A percentile compares a stretch with the other conserved stretches of the same genome.
These are phyloP conservation scores for Hyles euphorbiae DNA, from an alignment of 1,140 invertebrate genomes.

Conservation along the genomic window DNA sequence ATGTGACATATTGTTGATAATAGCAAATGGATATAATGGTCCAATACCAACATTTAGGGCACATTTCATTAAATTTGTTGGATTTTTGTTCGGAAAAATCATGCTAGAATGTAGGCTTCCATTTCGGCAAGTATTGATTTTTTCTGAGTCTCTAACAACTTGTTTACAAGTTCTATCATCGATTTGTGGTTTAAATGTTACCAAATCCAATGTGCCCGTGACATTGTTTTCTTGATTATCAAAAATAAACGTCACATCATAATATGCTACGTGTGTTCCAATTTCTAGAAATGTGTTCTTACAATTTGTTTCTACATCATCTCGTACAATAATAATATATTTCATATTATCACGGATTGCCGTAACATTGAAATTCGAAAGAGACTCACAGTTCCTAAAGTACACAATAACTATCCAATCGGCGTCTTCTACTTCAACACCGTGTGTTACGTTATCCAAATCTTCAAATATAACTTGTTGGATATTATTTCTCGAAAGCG, in stretches of 20 bases:
- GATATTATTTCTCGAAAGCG: conserved; percentile 2
- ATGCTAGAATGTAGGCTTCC: conserved; percentile 17
- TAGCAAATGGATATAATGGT: conserved; percentile 39
- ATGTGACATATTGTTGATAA: conserved; percentile 24
- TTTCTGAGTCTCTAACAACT: conserved; percentile 13
- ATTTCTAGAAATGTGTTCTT: conserved; percentile 13
- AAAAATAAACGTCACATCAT: conserved; percentile 31
- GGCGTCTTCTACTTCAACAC: conserved; percentile 11
- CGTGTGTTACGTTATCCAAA: conserved; percentile 9
- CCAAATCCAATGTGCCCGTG: conserved; percentile 15
- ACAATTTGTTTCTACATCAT: conserved; percentile 15
- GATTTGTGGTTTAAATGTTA: conserved; percentile 29
- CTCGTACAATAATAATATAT: conserved; percentile 32
- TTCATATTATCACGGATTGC: conserved; percentile 22
- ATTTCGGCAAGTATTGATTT: conserved; percentile 33
- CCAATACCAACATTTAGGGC: conserved; percentile 44
- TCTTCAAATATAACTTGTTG: conserved; percentile 10
- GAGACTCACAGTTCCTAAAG: conserved; percentile 23
- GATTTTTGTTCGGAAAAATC: conserved; percentile 34
- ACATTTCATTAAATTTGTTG: conserved; percentile 43
- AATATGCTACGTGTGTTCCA: conserved; percentile 15
- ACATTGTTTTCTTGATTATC: conserved; percentile 8
- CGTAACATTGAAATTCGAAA: conserved; percentile 10
- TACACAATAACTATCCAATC: conserved; percentile 24
- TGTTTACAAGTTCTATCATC: conserved; percentile 34